phyloP scores from a whole-genome alignment of 2,888 invertebrate genomes.

The Oeneis ivallda region DNA sequence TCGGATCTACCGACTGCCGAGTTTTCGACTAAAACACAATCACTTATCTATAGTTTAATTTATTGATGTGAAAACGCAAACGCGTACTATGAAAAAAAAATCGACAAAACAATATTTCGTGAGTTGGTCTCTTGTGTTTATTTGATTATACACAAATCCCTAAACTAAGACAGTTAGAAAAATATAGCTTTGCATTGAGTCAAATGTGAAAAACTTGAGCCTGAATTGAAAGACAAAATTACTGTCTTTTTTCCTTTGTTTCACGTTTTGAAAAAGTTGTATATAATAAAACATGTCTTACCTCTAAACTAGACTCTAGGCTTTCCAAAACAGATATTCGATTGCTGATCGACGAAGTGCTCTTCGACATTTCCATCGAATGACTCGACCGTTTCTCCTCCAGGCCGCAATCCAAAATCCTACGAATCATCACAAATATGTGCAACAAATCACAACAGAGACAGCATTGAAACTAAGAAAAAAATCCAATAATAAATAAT shows the following conservation, averaged over 20 bases:
- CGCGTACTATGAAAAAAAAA: too few species aligned
- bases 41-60: constrained; percentile 5
- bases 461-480: neutral
- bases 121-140: too few species aligned
- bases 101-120: too few species aligned
- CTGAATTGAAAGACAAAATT: too few species aligned
- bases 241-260: too few species aligned
- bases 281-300: constrained; percentile 17
- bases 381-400: constrained; percentile 71
- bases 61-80: neutral
- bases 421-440: constrained; percentile 35
- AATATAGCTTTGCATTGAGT: too few species aligned
- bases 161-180: too few species aligned
- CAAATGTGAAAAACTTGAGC: too few species aligned
- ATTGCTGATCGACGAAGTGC: constrained; percentile 75
- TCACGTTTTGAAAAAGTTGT: too few species aligned
- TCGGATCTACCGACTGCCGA: constrained; percentile 63
- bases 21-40: constrained; percentile 57
- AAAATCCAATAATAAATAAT: constrained; percentile 1
- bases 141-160: too few species aligned
- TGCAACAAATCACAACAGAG: constrained; percentile 11
- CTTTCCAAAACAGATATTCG: constrained; percentile 71
- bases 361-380: constrained; percentile 79
- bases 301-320: constrained; percentile 53
- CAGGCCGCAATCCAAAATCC: constrained; percentile 70